Base-by-base conservation (phyloP, 2,113 vertebrate genomes). In the Tragelaphus scriptus region DNA sequence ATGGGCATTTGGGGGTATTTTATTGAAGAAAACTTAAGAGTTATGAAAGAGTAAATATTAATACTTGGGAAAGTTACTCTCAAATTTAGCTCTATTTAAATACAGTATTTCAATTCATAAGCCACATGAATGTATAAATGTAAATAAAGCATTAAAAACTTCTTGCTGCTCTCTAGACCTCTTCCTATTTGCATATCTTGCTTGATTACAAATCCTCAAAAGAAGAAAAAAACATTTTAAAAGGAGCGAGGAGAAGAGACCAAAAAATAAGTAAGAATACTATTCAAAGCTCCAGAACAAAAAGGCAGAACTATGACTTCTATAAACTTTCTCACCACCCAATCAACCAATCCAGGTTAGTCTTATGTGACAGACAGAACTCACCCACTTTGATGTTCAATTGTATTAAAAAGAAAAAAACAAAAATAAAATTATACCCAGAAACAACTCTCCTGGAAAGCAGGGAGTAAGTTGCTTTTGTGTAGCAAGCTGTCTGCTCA, bases 71-170 rank as follows among this genome's bases (percentile, higher is more conserved):
- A 86, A 97, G 36, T 6, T 61, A 95, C 40, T 92, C 7, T 93
- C 55, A 58, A 71, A 86, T 79, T 97, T 80, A 89, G 16, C 7
- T 85, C 19, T 86, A 93, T 68, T 88, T 94, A 96, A 94, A 96
- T 63, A n/a, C 1, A 88, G 15, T 44, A 75, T 85, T 96, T 88
- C 19, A 79, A 68, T 92, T 86, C 36, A 44, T n/a, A 65, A 71
- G 47, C 14, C 51, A 85, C 13, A 44, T n/a, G 65, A 44, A 4
- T 75, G 25, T 88, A 61, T 63, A 90, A 47, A 94, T 56, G 61
- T 40, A 92, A 87, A 95, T 49, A 92, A 90, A 95, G 25, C 47
- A 94, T 36, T 79, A 92, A 85, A 82, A 85, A 49, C 15, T 92
- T 89, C 47, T 53, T 87, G 89, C 11, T 95, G 25, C 17, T 80